phyloP scores from a whole-genome alignment of 1,140 invertebrate species.

The Acyrthosiphon pisum region DNA sequence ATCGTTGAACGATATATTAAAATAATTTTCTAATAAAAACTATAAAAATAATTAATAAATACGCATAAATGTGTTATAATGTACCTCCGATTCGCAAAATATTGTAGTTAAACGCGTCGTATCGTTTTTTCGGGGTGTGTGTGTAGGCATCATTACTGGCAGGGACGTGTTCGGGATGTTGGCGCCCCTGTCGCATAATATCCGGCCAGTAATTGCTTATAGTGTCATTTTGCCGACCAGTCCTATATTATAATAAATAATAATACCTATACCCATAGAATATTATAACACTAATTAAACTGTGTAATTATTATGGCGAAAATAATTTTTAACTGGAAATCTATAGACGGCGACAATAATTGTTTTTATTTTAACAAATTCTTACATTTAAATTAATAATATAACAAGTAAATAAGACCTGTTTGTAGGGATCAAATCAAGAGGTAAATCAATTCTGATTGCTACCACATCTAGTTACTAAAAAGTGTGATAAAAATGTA shows the following conservation, averaged over 20 bases:
- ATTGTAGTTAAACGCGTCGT: neutral
- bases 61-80: neutral
- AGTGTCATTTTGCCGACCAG: too few species aligned
- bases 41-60: too few species aligned
- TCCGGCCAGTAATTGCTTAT: neutral
- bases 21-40: too few species aligned
- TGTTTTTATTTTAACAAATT: neutral
- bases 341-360: neutral
- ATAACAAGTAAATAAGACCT: neutral
- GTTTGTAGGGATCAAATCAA: neutral
- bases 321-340: neutral
- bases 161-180: neutral
- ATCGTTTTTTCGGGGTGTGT: neutral
- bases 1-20: too few species aligned
- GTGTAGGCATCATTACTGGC: neutral
- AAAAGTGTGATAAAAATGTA: neutral
- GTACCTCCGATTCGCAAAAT: neutral
- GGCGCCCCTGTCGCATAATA: neutral
- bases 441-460: neutral
- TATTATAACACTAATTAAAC: neutral
- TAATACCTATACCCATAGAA: neutral
- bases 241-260: too few species aligned
- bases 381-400: neutral
- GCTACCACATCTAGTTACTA: neutral
- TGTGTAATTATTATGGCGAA: neutral